These are phyloP conservation scores for Drepana falcataria DNA, from an alignment of 2,888 invertebrate species.

Conservation along the genomic window DNA sequence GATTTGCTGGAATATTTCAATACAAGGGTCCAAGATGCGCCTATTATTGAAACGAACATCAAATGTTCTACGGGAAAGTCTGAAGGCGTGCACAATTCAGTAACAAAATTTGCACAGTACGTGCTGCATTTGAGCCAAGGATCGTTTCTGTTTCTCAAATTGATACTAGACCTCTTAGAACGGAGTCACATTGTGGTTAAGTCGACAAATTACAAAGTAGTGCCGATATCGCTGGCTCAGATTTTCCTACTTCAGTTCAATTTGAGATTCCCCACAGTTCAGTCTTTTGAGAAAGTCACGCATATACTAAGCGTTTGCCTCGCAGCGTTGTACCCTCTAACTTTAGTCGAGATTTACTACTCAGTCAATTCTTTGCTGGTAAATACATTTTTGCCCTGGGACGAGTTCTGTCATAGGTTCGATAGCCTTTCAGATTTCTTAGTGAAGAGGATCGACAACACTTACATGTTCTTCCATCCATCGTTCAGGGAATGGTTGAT, in stretches of 20 bases:
- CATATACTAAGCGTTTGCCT: conserved; percentile 94
- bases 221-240: conserved; percentile 92
- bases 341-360: conserved; percentile 93
- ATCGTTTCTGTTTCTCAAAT: conserved; percentile 94
- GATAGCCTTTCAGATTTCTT: conserved; percentile 92
- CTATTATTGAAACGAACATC: conserved; percentile 91
- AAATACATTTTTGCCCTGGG: conserved; percentile 90
- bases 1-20: conserved; percentile 93
- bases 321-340: conserved; percentile 93
- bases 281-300: conserved; percentile 93
- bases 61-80: conserved; percentile 82
- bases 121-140: conserved; percentile 90
- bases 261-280: conserved; percentile 91
- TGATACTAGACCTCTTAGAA: conserved; percentile 94
- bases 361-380: conserved; percentile 92
- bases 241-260: conserved; percentile 95
- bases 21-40: conserved; percentile 87
- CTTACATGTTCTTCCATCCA: conserved; percentile 98
- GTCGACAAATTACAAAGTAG: conserved; percentile 94
- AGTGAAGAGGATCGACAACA: conserved; percentile 93
- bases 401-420: conserved; percentile 93
- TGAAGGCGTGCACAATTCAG: conserved; percentile 82
- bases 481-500: conserved; percentile 98
- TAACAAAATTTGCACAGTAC: conserved; percentile 91
- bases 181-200: conserved; percentile 95